phyloP scores from a whole-genome alignment of 2,797 vertebrate genomes.

The Alosa sapidissima region DNA sequence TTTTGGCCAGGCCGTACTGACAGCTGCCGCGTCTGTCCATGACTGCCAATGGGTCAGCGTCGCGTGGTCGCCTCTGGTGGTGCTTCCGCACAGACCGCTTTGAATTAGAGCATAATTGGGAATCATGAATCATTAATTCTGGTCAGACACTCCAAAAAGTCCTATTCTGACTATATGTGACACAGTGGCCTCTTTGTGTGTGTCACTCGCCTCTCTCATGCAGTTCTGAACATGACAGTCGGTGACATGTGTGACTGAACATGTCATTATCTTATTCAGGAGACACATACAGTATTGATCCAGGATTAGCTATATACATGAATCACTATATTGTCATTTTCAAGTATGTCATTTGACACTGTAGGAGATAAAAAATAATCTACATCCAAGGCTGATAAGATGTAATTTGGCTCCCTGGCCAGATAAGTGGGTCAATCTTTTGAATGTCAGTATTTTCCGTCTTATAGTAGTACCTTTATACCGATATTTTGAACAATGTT shows the following conservation, averaged over 20 bases:
- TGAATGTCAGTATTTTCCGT: too few relatives aligned
- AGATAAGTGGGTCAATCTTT: too few relatives aligned
- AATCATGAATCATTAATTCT: constrained; percentile 66
- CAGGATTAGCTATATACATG: background rate
- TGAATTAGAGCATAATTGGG: constrained; percentile 72
- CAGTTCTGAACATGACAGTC: background rate
- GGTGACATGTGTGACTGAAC: background rate
- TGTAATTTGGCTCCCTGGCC: too few relatives aligned
- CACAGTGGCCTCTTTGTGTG: constrained; percentile 44
- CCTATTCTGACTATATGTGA: constrained; percentile 58
- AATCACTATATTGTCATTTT: background rate
- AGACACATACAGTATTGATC: background rate
- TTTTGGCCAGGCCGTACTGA: constrained; percentile 55
- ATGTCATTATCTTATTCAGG: background rate
- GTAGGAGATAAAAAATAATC: background rate
- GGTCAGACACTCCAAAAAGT: constrained; percentile 47
- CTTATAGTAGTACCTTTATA: too few relatives aligned
- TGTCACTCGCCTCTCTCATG: background rate
- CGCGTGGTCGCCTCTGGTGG: constrained; percentile 43
- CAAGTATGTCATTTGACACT: background rate
- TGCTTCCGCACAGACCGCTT: constrained; percentile 56
- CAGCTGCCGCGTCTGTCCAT: constrained; percentile 61
- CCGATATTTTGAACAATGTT: too few relatives aligned
- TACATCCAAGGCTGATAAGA: background rate
- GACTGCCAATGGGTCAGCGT: constrained; percentile 55